Percentiles rank a stretch among this genome's conserved stretches.
These are phyloP conservation scores for Eulithis prunata DNA, from an alignment of 2,888 invertebrate species.

Conservation along the genomic window DNA sequence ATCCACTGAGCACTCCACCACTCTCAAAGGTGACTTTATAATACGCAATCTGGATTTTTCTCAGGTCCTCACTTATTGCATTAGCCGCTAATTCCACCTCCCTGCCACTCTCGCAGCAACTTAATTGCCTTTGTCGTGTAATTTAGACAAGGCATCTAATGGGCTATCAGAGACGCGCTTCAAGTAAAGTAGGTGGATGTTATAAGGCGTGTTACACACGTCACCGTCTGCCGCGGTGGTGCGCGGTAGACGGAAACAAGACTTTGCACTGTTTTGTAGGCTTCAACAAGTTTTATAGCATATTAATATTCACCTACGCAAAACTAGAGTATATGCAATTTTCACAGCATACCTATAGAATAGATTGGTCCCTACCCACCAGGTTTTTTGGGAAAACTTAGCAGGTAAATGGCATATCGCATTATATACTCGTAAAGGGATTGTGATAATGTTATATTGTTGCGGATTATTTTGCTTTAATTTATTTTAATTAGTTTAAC, in stretches of 20 bases:
- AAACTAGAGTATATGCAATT: too few relatives aligned
- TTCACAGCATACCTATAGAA: too few relatives aligned
- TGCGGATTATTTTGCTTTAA: slow-evolving; percentile 1
- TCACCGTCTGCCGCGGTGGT: not conserved
- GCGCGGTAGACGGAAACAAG: too few relatives aligned
- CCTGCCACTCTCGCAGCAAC: slow-evolving; percentile 53
- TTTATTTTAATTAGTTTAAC: slow-evolving; percentile 27
- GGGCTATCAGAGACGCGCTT: slow-evolving; percentile 16
- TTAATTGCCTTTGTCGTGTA: slow-evolving; percentile 47
- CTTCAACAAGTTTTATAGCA: too few relatives aligned
- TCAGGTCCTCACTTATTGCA: slow-evolving; percentile 51
- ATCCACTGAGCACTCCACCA: not conserved
- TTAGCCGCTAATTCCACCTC: slow-evolving; percentile 60
- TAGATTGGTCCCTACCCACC: too few relatives aligned
- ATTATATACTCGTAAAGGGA: too few relatives aligned
- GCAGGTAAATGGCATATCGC: too few relatives aligned
- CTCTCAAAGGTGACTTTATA: not conserved
- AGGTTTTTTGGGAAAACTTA: too few relatives aligned
- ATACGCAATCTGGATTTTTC: slow-evolving; percentile 14
- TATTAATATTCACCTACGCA: too few relatives aligned
- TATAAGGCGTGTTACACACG: not conserved
- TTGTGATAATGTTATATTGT: too few relatives aligned
- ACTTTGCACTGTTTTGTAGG: too few relatives aligned
- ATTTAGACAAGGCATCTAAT: slow-evolving; percentile 41
- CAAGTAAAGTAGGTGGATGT: slow-evolving; percentile 6